Percentiles rank a stretch among this genome's conserved stretches.
Conservation (phyloP, 2,888 invertebrate genomes). For the Nymphalis c-album region DNA sequence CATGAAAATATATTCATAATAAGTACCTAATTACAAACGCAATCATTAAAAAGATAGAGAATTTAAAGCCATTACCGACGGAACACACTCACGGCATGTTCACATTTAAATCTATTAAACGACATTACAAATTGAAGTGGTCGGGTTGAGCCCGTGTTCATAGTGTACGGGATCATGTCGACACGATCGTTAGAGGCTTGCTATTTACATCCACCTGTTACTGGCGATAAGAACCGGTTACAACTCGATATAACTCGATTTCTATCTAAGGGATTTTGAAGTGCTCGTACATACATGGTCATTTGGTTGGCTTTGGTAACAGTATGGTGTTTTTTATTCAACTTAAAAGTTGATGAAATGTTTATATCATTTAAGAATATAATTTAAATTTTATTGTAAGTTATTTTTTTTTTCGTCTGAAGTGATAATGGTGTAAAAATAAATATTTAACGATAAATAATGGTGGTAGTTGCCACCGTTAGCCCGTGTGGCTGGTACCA, state of each 20-base stretch:
- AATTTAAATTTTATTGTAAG: too few species aligned
- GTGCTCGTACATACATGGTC: too few species aligned
- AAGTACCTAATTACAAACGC: not conserved
- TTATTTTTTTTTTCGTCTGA: too few species aligned
- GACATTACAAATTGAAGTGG: conserved; percentile 1
- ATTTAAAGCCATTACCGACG: not conserved
- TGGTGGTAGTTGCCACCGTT: too few species aligned
- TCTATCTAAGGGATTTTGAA: conserved; percentile 6
- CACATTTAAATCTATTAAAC: not conserved
- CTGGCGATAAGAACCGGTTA: conserved; percentile 15
- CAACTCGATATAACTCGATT: conserved; percentile 4
- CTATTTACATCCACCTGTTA: conserved; percentile 26
- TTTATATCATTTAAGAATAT: too few species aligned
- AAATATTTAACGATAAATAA: too few species aligned
- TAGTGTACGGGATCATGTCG: conserved; percentile 10
- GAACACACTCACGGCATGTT: not conserved
- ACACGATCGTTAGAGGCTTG: conserved; percentile 19
- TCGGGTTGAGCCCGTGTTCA: not conserved
- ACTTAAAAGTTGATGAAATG: too few species aligned
- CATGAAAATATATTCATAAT: not conserved
- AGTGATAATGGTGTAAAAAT: too few species aligned
- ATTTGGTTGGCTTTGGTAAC: too few species aligned
- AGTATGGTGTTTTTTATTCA: too few species aligned
- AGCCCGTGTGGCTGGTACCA: too few species aligned
- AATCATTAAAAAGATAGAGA: not conserved